Percentiles rank a stretch among this genome's conserved stretches.
Conservation (phyloP, 2,888 invertebrate species). For the Meiosimyza platycephala region DNA sequence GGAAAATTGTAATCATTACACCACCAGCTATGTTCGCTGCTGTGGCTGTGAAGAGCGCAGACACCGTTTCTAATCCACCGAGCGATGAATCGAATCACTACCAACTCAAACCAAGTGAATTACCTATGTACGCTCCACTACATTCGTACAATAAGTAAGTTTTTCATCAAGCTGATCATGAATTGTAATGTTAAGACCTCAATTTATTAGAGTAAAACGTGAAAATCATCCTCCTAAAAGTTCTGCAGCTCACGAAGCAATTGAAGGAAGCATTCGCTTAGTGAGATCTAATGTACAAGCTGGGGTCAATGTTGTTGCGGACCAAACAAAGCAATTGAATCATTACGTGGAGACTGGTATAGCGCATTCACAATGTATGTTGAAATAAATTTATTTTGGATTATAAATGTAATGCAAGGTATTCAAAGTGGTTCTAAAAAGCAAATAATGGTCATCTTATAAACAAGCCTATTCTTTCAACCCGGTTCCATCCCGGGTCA, state of each 20-base stretch:
- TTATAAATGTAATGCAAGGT: too few species aligned
- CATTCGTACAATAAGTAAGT: conserved; percentile 54
- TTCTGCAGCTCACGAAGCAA: conserved; percentile 48
- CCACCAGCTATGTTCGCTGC: conserved; percentile 52
- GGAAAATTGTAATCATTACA: conserved; percentile 40
- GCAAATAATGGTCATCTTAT: not conserved
- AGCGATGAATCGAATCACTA: conserved; percentile 46
- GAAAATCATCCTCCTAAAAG: conserved; percentile 44
- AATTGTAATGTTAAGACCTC: not conserved
- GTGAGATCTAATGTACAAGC: conserved; percentile 57
- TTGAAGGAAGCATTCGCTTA: conserved; percentile 57
- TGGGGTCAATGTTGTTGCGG: conserved; percentile 51
- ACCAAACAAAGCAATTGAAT: conserved; percentile 55
- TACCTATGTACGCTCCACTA: conserved; percentile 62
- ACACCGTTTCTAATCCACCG: conserved; percentile 29
- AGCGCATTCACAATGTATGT: conserved; percentile 55
- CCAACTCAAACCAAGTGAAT: conserved; percentile 60
- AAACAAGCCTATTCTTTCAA: not conserved
- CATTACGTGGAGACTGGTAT: conserved; percentile 58
- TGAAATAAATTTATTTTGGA: conserved; percentile 32
- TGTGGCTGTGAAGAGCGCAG: conserved; percentile 49
- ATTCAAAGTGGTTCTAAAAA: not conserved
- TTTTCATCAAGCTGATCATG: not conserved
- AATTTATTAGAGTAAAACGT: conserved; percentile 42
- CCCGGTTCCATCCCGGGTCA: too few species aligned